Percentiles rank a stretch among this genome's conserved stretches.
These are phyloP conservation scores for Macrotis lagotis DNA, from an alignment of 2,113 vertebrate genomes.

Conservation along the genomic window DNA sequence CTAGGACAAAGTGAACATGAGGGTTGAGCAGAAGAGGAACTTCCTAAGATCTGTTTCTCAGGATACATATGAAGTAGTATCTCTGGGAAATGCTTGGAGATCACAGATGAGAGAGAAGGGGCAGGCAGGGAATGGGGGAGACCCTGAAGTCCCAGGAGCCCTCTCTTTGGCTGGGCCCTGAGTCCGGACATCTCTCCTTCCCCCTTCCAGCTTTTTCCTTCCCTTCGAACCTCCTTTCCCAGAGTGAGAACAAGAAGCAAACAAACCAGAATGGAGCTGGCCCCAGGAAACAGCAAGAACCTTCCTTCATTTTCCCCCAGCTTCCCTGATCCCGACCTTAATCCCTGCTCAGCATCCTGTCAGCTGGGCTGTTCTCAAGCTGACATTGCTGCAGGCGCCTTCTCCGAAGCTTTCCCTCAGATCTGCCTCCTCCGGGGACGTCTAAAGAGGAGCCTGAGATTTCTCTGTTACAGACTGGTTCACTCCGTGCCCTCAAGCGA, in stretches of 20 bases:
- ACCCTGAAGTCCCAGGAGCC: background rate
- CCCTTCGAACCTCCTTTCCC: slow-evolving; percentile 54
- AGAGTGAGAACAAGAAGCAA: slow-evolving; percentile 76
- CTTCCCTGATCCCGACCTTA: slow-evolving; percentile 87
- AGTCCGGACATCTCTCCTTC: background rate
- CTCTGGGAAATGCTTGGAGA: background rate
- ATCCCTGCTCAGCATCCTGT: slow-evolving; percentile 87
- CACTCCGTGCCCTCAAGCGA: slow-evolving; percentile 85
- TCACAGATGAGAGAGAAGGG: background rate
- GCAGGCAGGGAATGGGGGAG: background rate
- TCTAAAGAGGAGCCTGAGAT: slow-evolving; percentile 88
- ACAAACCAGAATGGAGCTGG: slow-evolving; percentile 61
- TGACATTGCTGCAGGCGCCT: slow-evolving; percentile 92
- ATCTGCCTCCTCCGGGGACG: slow-evolving; percentile 87
- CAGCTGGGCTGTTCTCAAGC: slow-evolving; percentile 85
- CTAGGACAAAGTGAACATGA: background rate
- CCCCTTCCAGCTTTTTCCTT: background rate
- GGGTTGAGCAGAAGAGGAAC: fast-evolving
- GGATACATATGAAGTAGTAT: background rate
- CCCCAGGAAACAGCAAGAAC: slow-evolving; percentile 63
- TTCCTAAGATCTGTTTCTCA: background rate
- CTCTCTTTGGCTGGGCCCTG: background rate
- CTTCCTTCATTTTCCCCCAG: slow-evolving; percentile 80
- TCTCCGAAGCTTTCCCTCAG: slow-evolving; percentile 86
- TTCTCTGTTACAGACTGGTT: slow-evolving; percentile 83